These are phyloP conservation scores for Hozukius guyotensis DNA, from an alignment of 2,797 vertebrate species.

Conservation along the genomic window DNA sequence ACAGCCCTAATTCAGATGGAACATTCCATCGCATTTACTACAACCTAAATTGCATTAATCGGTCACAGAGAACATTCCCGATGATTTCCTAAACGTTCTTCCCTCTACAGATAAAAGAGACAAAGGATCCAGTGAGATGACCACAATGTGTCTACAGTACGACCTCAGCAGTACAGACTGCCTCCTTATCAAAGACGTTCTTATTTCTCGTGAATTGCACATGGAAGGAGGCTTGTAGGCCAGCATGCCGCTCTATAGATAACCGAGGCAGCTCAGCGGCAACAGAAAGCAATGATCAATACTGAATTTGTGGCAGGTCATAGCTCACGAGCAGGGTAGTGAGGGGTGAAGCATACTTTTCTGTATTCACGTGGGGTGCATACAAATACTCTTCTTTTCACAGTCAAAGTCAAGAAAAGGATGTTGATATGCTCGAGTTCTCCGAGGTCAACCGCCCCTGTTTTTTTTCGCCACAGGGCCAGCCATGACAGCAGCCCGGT, in stretches of 20 bases:
- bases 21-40: neutral
- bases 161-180: slow-evolving; percentile 21
- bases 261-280: slow-evolving; percentile 56
- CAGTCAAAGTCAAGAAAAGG: slow-evolving; percentile 36
- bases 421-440: slow-evolving; percentile 28
- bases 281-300: slow-evolving; percentile 64
- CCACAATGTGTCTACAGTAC: slow-evolving; percentile 44
- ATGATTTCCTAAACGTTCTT: slow-evolving; percentile 24
- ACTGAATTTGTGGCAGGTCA: slow-evolving; percentile 68
- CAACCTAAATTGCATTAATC: neutral
- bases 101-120: slow-evolving; percentile 32
- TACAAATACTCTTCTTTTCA: slow-evolving; percentile 42
- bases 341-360: slow-evolving; percentile 44
- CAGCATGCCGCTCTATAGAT: slow-evolving; percentile 44
- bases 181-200: slow-evolving; percentile 44
- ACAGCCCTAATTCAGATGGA: neutral
- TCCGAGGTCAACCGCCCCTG: slow-evolving; percentile 13
- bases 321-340: slow-evolving; percentile 46
- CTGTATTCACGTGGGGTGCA: slow-evolving; percentile 38
- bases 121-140: slow-evolving; percentile 22
- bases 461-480: slow-evolving; percentile 23
- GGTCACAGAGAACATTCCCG: neutral
- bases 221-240: slow-evolving; percentile 29
- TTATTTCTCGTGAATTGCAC: slow-evolving; percentile 45
- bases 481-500: slow-evolving; percentile 24